phyloP scores from a whole-genome alignment of 2,888 invertebrate species.

The Cynaeus angustus region DNA sequence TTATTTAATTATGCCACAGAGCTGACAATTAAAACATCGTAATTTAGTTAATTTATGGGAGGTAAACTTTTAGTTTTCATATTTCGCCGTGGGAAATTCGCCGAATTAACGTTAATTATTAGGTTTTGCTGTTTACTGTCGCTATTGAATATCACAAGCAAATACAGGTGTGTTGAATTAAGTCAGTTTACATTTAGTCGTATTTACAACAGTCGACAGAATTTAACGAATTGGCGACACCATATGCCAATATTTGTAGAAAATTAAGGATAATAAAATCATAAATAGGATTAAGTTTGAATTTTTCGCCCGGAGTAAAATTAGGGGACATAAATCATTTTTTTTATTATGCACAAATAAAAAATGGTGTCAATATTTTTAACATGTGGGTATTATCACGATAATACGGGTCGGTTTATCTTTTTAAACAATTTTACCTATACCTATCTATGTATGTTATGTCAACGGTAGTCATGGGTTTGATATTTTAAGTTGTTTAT shows the following conservation, averaged over 20 bases:
- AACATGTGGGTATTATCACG: too few species aligned
- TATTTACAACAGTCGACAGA: background rate
- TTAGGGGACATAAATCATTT: too few species aligned
- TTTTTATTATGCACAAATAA: too few species aligned
- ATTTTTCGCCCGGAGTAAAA: too few species aligned
- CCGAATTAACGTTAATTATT: constrained; percentile 38
- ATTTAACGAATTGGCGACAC: background rate
- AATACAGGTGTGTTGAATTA: constrained; percentile 36
- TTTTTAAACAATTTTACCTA: too few species aligned
- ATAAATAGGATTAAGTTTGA: background rate
- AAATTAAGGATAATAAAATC: background rate
- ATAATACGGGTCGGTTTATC: too few species aligned
- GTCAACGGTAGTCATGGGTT: too few species aligned
- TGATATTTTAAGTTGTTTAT: too few species aligned
- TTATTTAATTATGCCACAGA: constrained; percentile 28
- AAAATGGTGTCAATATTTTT: too few species aligned
- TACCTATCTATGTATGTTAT: too few species aligned
- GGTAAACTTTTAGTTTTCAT: constrained; percentile 12
- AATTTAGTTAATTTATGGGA: constrained; percentile 32
- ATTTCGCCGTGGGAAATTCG: constrained; percentile 33
- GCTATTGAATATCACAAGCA: constrained; percentile 5
- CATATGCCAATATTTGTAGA: constrained; percentile 1
- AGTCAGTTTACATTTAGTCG: constrained; percentile 2
- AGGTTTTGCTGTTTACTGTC: constrained; percentile 11
- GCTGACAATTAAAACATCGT: constrained; percentile 36